These are phyloP conservation scores for Habroteleia sp. DNA, from an alignment of 2,888 invertebrate species.

Conservation along the genomic window DNA sequence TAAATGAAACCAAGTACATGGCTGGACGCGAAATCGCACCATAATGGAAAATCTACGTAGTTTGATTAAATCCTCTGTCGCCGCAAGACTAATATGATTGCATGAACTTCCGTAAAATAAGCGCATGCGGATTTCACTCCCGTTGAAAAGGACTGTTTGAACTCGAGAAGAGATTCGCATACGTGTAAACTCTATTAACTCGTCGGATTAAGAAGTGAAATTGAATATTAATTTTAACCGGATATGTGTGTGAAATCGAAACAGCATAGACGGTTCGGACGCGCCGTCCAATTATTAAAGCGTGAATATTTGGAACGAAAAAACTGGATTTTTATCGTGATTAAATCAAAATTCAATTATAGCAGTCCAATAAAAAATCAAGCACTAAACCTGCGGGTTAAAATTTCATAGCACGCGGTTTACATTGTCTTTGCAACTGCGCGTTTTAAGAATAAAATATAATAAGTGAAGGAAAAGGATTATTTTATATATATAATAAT, in stretches of 20 bases:
- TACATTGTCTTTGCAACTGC: too few species aligned
- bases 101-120: constrained; percentile 59
- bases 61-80: constrained; percentile 72
- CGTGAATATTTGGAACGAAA: constrained; percentile 18
- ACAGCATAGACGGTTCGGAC: constrained; percentile 53
- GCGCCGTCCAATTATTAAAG: constrained; percentile 41
- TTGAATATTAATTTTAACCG: constrained; percentile 67
- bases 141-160: constrained; percentile 51
- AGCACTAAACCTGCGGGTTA: not conserved
- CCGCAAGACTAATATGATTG: constrained; percentile 59
- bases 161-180: constrained; percentile 51
- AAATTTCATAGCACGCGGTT: too few species aligned
- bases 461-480: too few species aligned
- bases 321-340: constrained; percentile 13
- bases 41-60: constrained; percentile 76
- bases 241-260: constrained; percentile 64
- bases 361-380: constrained; percentile 1
- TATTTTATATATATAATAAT: too few species aligned
- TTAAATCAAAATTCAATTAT: constrained; percentile 34
- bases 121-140: constrained; percentile 47
- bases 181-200: constrained; percentile 69
- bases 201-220: constrained; percentile 70
- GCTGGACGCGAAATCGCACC: constrained; percentile 70
- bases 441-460: too few species aligned
- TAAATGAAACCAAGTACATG: constrained; percentile 72